Percentiles rank a stretch among this genome's conserved stretches.
phyloP scores from a whole-genome alignment of 2,113 vertebrate genomes.

The Entomyzon cyanotis region DNA sequence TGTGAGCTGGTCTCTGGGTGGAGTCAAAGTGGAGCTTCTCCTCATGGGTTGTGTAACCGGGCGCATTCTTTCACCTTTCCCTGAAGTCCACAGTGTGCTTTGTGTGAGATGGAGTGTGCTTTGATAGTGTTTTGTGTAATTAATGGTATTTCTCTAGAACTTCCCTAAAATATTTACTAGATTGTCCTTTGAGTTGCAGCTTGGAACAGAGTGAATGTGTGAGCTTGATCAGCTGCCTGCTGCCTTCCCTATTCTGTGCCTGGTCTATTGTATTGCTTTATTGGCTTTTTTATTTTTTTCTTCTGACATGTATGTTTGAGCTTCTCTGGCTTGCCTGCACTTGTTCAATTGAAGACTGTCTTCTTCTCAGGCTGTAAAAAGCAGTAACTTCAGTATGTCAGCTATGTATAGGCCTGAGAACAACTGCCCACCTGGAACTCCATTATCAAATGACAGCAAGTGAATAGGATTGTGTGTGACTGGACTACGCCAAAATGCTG shows the following conservation, averaged over 20 bases:
- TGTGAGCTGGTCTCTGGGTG: slow-evolving; percentile 50
- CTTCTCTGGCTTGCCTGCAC: background rate
- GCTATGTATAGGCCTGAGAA: background rate
- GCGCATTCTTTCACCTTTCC: slow-evolving; percentile 27
- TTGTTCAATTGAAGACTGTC: background rate
- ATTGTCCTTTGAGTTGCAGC: background rate
- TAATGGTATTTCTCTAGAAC: background rate
- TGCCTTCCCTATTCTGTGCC: background rate
- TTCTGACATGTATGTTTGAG: background rate
- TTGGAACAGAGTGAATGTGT: background rate
- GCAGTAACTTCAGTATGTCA: background rate
- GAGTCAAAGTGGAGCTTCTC: slow-evolving; percentile 38
- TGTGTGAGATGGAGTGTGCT: background rate
- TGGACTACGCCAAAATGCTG: background rate
- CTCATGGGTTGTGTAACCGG: background rate
- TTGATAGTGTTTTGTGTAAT: background rate
- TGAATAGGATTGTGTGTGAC: background rate
- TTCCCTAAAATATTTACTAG: background rate
- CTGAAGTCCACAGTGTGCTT: background rate
- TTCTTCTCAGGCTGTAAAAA: background rate
- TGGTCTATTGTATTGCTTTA: background rate
- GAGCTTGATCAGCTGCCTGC: background rate
- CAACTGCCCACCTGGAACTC: background rate
- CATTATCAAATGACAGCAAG: background rate
- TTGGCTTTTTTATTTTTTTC: background rate